Conservation (phyloP, 2,113 vertebrate species). For the Chaetorhynchus papuensis region DNA sequence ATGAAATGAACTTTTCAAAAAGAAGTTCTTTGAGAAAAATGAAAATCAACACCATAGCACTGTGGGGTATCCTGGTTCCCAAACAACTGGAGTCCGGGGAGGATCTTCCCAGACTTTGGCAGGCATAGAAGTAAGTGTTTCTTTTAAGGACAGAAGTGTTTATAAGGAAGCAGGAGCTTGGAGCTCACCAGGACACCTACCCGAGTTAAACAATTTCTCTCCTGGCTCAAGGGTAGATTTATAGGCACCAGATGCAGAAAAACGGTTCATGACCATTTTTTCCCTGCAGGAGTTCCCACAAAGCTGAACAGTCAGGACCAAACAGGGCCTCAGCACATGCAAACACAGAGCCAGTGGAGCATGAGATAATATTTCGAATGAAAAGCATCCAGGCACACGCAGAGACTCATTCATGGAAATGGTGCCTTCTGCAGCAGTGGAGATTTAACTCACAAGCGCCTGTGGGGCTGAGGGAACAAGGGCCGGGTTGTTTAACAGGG, state of each 20-base stretch:
- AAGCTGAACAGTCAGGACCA: not conserved
- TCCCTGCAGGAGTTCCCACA: not conserved
- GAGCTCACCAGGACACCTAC: not conserved
- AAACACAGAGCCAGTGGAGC: not conserved
- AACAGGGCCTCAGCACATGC: not conserved
- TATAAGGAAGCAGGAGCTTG: not conserved
- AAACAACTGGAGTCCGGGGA: not conserved
- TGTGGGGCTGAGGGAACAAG: not conserved
- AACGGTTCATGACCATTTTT: not conserved
- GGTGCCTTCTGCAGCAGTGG: not conserved
- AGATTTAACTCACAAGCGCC: not conserved
- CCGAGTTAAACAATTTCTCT: not conserved
- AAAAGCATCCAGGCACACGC: not conserved
- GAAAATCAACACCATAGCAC: not conserved
- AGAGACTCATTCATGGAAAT: not conserved
- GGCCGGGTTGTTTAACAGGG: rapidly evolving
- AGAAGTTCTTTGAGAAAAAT: not conserved
- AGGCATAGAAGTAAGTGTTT: not conserved
- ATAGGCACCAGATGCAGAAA: slow-evolving; percentile 5
- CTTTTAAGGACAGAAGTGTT: not conserved
- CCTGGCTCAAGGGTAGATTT: not conserved
- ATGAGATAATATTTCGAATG: not conserved
- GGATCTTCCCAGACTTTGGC: not conserved
- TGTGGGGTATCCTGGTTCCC: not conserved
- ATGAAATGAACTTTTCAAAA: not conserved